phyloP scores from a whole-genome alignment of 2,797 vertebrate species.

The Liparis tanakae region DNA sequence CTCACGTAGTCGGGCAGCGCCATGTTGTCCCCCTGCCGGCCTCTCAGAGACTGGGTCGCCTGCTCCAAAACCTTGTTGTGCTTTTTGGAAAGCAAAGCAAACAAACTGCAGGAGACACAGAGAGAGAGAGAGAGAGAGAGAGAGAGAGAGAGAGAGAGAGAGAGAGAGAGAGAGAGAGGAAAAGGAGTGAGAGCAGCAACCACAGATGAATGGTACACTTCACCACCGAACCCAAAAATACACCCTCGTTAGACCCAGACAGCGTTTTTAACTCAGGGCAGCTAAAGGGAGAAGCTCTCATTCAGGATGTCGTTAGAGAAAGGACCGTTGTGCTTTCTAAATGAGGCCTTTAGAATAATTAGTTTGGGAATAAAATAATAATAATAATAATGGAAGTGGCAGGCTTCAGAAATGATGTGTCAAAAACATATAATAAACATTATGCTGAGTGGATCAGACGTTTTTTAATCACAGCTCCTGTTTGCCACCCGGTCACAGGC shows the following conservation, averaged over 20 bases:
- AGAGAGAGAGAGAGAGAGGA: background rate
- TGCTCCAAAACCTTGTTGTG: conserved; percentile 99
- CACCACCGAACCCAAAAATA: conserved; percentile 37
- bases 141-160: conserved; percentile 38
- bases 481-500: background rate
- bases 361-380: conserved; percentile 10
- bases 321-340: conserved; percentile 30
- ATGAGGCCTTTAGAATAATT: conserved; percentile 44
- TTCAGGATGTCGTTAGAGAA: conserved; percentile 21
- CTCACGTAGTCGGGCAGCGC: conserved; percentile 97
- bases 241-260: conserved; percentile 3
- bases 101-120: conserved; percentile 84
- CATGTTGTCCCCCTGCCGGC: conserved; percentile 84
- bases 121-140: conserved; percentile 36
- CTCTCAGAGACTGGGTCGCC: conserved; percentile 93
- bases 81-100: conserved; percentile 98
- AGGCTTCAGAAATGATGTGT: conserved; percentile 23
- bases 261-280: conserved; percentile 1
- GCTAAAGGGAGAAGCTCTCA: conserved; percentile 17
- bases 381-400: conserved; percentile 34
- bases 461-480: conserved; percentile 1
- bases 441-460: conserved; percentile 3
- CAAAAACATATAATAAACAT: conserved; percentile 12
- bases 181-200: conserved; percentile 25
- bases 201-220: conserved; percentile 38